These are phyloP conservation scores for Notarius quadriscutis DNA, from an alignment of 2,113 vertebrate species.

Conservation along the genomic window DNA sequence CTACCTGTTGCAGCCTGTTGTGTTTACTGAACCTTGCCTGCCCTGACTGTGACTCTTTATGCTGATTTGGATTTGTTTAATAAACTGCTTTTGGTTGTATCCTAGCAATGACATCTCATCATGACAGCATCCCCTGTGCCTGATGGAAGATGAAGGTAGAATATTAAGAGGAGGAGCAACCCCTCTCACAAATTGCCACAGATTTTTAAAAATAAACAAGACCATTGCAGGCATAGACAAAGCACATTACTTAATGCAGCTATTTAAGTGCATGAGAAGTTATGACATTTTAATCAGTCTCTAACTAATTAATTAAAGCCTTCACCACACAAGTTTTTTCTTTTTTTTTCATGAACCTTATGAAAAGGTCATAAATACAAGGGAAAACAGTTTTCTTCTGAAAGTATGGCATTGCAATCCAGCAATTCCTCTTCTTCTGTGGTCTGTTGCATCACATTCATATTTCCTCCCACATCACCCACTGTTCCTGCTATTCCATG, in stretches of 20 bases:
- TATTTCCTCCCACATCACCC: constrained; percentile 6
- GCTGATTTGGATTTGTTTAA: constrained; percentile 13
- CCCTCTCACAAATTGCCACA: not conserved
- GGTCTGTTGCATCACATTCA: not conserved
- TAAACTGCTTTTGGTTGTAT: constrained; percentile 11
- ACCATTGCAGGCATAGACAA: not conserved
- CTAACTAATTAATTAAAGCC: not conserved
- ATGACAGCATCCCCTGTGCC: not conserved
- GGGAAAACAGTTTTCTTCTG: not conserved
- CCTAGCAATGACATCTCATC: not conserved
- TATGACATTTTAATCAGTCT: not conserved
- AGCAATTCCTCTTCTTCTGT: not conserved
- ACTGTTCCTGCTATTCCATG: not conserved
- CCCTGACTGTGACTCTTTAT: not conserved
- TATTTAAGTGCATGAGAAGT: not conserved
- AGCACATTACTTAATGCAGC: not conserved
- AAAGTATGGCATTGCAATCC: not conserved
- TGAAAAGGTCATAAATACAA: not conserved
- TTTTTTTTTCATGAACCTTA: not conserved
- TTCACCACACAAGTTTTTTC: not conserved
- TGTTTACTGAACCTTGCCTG: not conserved
- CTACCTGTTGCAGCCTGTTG: not conserved
- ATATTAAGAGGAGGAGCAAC: not conserved
- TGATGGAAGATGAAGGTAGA: not conserved
- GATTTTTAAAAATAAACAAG: not conserved